Base-by-base conservation (phyloP, 2,797 vertebrate genomes). In the Acrossocheilus fasciatus region DNA sequence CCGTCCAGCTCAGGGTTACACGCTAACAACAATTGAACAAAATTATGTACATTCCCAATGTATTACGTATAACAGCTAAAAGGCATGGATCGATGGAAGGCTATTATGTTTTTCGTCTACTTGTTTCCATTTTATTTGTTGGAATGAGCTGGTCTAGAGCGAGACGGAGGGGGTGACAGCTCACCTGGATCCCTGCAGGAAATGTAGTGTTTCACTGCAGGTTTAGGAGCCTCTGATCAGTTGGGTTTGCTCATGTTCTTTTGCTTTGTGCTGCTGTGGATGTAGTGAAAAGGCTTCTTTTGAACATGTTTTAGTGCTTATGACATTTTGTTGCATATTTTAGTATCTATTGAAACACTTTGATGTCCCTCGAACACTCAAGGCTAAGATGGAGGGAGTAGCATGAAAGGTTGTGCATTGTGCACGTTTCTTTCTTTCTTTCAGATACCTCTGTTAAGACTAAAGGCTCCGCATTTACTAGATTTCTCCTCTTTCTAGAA, bases 181-280 rank as follows among this genome's bases (percentile, higher is more conserved):
- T 91, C 74, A 94, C 95, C 94, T 96, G 95, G 93, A 96, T 96
- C 95, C 94, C 92, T 94, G 94, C 95, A 94, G 94, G 93, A 94
- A 93, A 92, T 74, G 68, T 64, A 91, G 91, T 93, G 93, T 95
- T 95, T 95, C 94, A 93, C 91, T 94, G 95, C 95, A 94, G 94
- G 94, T 91, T 91, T 91, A 91, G 92, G 90, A 92, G 91, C 94
- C 93, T 95, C 94, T 90, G 92, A 94, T 93, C 87, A 93, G 93
- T 90, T 93, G 92, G 93, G 94, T 93, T 94, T 93, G 94, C 92
- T 81, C 92, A 90, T 91, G 62, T 87, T 85, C 84, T 86, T 84
- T 86, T 82, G 82, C 83, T 92, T 92, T 93, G 91, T 62, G 92
- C 93, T 92, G 94, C 92, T 94, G 91, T 93, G 94, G 69, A 86